A percentile compares a stretch with the other conserved stretches of the same genome.
These are phyloP conservation scores for Xestobium rufovillosum DNA, from an alignment of 2,888 invertebrate genomes.

Conservation along the genomic window DNA sequence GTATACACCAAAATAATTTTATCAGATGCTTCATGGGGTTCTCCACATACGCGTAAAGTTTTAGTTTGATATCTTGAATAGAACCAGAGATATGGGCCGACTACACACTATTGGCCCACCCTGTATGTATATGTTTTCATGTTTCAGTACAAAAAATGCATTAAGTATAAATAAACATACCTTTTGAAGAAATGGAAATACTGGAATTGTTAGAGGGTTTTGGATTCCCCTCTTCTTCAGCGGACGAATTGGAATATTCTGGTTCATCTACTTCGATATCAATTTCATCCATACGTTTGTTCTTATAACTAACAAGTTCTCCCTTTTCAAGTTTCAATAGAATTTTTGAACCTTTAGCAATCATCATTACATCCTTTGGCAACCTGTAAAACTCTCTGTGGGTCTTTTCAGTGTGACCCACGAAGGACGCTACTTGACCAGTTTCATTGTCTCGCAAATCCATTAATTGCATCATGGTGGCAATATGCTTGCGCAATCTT, in stretches of 20 bases:
- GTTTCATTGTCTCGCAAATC: conserved; percentile 8
- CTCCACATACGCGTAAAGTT: too few relatives aligned
- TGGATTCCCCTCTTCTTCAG: conserved; percentile 9
- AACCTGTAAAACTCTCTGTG: conserved; percentile 14
- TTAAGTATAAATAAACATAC: too few relatives aligned
- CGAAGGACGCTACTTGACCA: conserved; percentile 7
- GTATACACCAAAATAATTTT: too few relatives aligned
- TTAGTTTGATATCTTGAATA: too few relatives aligned
- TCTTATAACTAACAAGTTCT: conserved; percentile 14
- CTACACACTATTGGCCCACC: too few relatives aligned
- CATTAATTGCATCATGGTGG: conserved; percentile 9
- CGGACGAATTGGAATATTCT: conserved; percentile 10
- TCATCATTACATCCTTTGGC: conserved; percentile 14
- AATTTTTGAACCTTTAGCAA: conserved; percentile 14
- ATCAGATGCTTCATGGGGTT: too few relatives aligned
- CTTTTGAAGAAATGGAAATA: too few relatives aligned
- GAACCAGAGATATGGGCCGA: too few relatives aligned
- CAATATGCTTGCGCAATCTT: conserved; percentile 2
- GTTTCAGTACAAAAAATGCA: too few relatives aligned
- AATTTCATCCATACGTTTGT: conserved; percentile 16
- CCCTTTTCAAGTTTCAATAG: conserved; percentile 16
- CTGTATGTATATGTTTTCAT: too few relatives aligned
- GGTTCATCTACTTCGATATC: conserved; percentile 12
- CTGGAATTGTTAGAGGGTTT: conserved; percentile 10
- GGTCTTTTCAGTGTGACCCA: conserved; percentile 10